These are phyloP conservation scores for Apostichopus californicus DNA, from an alignment of 35 echinoderm and acorn worm genomes.

Conservation along the genomic window DNA sequence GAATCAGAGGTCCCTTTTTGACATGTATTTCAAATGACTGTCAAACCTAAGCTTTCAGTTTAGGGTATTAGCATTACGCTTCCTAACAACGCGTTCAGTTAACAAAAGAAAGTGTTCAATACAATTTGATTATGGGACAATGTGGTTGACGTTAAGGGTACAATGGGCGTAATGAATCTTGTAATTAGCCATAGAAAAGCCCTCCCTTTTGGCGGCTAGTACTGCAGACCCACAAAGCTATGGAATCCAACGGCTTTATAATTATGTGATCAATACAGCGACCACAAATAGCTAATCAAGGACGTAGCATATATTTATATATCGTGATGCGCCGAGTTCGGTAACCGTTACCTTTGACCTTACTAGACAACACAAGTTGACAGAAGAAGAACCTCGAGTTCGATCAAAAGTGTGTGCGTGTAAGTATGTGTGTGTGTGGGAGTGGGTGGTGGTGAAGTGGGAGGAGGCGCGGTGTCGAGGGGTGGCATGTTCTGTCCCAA, in stretches of 20 bases:
- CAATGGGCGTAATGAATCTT: conserved; percentile 47
- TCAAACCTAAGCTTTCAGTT: conserved; percentile 2
- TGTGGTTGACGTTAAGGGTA: conserved; percentile 34
- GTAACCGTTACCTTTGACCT: too few relatives aligned
- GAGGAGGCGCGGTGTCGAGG: too few relatives aligned
- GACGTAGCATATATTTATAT: background rate
- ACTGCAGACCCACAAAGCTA: conserved; percentile 7
- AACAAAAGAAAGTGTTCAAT: background rate
- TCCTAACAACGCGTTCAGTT: background rate
- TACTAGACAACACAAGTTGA: too few relatives aligned
- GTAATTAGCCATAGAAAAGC: conserved; percentile 49
- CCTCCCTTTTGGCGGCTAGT: conserved; percentile 47
- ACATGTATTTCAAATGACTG: conserved; percentile 24
- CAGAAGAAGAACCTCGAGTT: too few relatives aligned
- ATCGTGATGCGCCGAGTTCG: too few relatives aligned
- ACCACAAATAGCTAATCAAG: conserved; percentile 31
- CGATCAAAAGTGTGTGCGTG: too few relatives aligned
- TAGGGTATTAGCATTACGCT: conserved; percentile 27
- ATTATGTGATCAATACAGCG: conserved; percentile 39
- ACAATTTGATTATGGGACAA: conserved; percentile 38
- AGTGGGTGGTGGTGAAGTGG: too few relatives aligned
- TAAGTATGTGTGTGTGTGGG: too few relatives aligned
- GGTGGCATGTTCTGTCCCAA: too few relatives aligned
- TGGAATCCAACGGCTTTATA: conserved; percentile 4
- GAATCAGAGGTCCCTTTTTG: conserved; percentile 14